Base-by-base conservation (phyloP, 2,797 vertebrate species). In the Sparidentex hasta region DNA sequence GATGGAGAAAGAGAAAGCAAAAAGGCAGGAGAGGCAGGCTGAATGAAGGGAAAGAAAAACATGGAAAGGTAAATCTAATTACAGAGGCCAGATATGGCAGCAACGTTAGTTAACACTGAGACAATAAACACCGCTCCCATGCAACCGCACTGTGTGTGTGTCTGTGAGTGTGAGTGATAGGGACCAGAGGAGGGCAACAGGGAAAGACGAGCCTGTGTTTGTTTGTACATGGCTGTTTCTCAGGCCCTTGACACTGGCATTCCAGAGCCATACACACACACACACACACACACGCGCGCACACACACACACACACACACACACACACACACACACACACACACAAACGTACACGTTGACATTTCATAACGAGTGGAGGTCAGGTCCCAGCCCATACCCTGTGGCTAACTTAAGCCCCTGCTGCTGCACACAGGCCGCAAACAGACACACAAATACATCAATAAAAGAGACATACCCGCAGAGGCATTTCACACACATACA, bases 141-240 rank as follows among this genome's bases (percentile, higher is more conserved):
- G 84, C 87, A 92, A 76, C 74, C 83, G 20, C 62, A 41, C 69
- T 51, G 63, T 67, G 68, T 65, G 33, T 46, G 78, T 76, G 54
- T 74, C 68, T 82, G 74, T 86, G 79, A 69, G 64, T 90, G 82
- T 82, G 92, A 90, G 82, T 84, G 90, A 93, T 90, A 89, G 87
- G 87, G 88, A 92, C 82, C 76, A 82, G 83, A 90, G 84, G 84
- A 88, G 86, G 87, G 82, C 83, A 88, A 88, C 83, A 82, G 92
- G 88, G 95, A 95, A 96, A 96, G 95, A 91, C 80, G 94, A 96
- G 94, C 94, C 91, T 76, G 78, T 95, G 94, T 96, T 96, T 96
- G 94, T 96, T 96, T 96, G 95, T 90, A 80, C 91, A 92, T 84
- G 92, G 90, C 91, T 92, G 93, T 95, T 95, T 96, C 95, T 96